Base-by-base conservation (phyloP, 2,888 invertebrate species). In the Mesorhabditis belari region DNA sequence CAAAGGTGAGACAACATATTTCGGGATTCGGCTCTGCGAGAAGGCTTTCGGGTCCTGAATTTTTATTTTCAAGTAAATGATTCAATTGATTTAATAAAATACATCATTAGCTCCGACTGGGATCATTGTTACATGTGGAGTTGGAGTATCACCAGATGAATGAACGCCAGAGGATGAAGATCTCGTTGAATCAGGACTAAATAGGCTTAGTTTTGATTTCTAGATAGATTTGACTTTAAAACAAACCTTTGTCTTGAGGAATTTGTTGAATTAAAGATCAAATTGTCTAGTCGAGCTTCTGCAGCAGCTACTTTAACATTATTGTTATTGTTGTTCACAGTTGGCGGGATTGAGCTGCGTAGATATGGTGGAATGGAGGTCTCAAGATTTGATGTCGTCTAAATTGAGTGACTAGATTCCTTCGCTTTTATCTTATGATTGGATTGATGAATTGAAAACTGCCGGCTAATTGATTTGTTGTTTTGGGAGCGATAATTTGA, bases 91-190 rank as follows among this genome's bases (percentile, higher is more conserved):
- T 9, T 35, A 35, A n/a, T n/a, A 17, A n/a, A n/a, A 35, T 35
- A 35, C 44, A 9, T 35, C 44, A 35, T 9, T 2, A 9, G 65
- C 61, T 29, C 65, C 65, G 12, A 65, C 65, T 21, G 58, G 58
- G 21, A 65, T 65, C 58, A 62, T 65, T 51, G 65, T 65, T 49
- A 65, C 65, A 52, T 65, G 65, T 5, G 57, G 49, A 19, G 24
- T 54, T 23, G 52, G 24, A 49, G 21, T 17, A 12, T 21, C 6
- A 49, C 27, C 53, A 6, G 63, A 52, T 21, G 58, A 49, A 5
- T 57, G 23, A 4, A 58, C 58, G 49, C 55, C 55, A 6, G 52
- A 58, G 9, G 56, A 51, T 24, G 60, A 28, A 9, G 49, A 49
- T 6, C 49, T 28, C 5, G 60, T 25, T 26, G 50, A 44, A 29